Base-by-base conservation (phyloP, 2,888 invertebrate species). In the Dastarcus helophoroides region DNA sequence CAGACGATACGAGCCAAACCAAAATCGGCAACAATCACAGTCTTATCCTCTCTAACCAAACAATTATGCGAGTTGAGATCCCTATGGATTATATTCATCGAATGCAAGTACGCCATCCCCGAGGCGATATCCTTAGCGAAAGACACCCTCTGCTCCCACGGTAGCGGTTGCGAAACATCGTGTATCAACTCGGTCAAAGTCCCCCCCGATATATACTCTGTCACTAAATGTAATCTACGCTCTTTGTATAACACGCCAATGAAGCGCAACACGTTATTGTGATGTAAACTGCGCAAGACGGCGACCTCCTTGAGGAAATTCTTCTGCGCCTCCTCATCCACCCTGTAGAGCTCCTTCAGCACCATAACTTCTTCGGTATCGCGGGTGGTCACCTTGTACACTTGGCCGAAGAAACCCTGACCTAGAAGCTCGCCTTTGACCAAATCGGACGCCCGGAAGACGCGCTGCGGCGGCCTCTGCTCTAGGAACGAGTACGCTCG, bases 1-100 rank as follows among this genome's bases (percentile, higher is more conserved):
- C 68, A 76, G 36, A 85, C 81, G 34, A 85, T 79, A 33, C 91
- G 71, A 0, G 93, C 91, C 41, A 94, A 64, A 0, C 94, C 94
- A 62, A 94, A 94, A 67, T 94, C 94, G 2, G 94, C 94, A 10
- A 94, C 93, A 14, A 94, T 88, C 24, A 93, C 90, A 4, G 85
- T 82, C 52, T 79, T 79, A 62, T 93, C 89, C 14, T 54, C 54
- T 13, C 53, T 37, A 27, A 93, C 85, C 44, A 94, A 71, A 60
- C 93, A 94, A 68, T 94, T 94, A 62, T 90, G 82, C 13, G 93
- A 93, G 67, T 93, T 94, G 53, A 94, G 73, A 68, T 94, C 94
- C 31, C 91, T 66, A 38, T 94, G 94, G 43, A 94, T 93, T 42
- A 94, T 88, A 62, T 88, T 86, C 79, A 82, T 82, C 44, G 88